These are phyloP conservation scores for Phortica magna DNA, from an alignment of 2,888 invertebrate genomes.

Conservation along the genomic window DNA sequence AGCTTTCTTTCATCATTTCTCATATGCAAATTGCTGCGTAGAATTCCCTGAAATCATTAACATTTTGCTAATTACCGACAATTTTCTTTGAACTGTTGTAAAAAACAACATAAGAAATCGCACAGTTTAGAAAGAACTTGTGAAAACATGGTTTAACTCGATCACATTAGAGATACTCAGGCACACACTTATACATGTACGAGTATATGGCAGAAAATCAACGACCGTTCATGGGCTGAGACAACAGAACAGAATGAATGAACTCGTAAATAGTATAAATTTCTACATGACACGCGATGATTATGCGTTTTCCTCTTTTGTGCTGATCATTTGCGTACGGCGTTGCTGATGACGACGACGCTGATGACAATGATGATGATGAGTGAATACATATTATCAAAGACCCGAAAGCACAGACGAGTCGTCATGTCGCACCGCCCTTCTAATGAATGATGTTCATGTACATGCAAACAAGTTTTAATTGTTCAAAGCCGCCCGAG, in stretches of 20 bases:
- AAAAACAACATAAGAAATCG: constrained; percentile 36
- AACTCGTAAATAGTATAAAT: constrained; percentile 63
- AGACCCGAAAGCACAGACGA: neutral
- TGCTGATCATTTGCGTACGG: constrained; percentile 67
- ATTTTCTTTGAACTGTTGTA: constrained; percentile 69
- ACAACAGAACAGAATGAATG: constrained; percentile 1
- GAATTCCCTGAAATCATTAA: constrained; percentile 30
- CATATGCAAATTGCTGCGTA: constrained; percentile 59
- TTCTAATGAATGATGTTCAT: constrained; percentile 48
- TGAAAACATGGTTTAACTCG: constrained; percentile 15
- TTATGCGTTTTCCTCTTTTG: constrained; percentile 62
- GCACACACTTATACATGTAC: too few species aligned
- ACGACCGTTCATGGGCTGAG: constrained; percentile 53
- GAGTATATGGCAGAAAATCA: neutral
- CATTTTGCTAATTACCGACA: constrained; percentile 60
- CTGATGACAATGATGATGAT: neutral
- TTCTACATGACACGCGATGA: constrained; percentile 73
- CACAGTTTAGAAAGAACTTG: constrained; percentile 56
- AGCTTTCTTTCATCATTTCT: neutral
- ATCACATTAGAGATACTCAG: constrained; percentile 42
- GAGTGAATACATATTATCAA: neutral
- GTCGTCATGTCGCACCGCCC: constrained; percentile 30
- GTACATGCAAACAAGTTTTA: constrained; percentile 55
- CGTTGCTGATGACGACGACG: neutral
- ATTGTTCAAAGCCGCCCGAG: constrained; percentile 64